Base-by-base conservation (phyloP, 2,888 invertebrate species). In the Drosophila nr. medialis region DNA sequence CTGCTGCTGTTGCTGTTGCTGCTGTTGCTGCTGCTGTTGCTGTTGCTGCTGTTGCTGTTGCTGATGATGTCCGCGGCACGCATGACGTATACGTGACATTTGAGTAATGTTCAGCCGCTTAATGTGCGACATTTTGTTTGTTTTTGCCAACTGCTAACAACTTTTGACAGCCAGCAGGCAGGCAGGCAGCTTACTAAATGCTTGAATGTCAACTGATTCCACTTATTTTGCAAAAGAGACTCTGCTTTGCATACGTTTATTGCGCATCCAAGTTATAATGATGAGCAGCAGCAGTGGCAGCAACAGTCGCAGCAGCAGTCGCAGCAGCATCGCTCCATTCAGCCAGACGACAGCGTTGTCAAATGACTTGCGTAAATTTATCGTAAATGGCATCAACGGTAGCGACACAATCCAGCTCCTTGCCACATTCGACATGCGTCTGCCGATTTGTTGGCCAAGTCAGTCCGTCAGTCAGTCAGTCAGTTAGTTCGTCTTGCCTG, bases 341-440 rank as follows among this genome's bases (percentile, higher is more conserved):
- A 54, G 50, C 21, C 66, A 58, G 72, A 54, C 56, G 72, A 72
- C 79, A 68, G 58, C 86, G 83, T 83, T 87, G 90, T 89, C 90
- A 90, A 91, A 90, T 90, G 90, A 91, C 83, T 91, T 90, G 90
- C 86, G 89, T 91, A 90, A 91, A 91, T 91, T 91, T 92, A 91
- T 91, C 91, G 92, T 85, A 91, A 91, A 90, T 90, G 87, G 86
- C 90, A 91, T 91, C 91, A 90, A 83, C 80, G 69, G 65, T 64
- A 78, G 84, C 77, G 64, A 38, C 45, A 62, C 64, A 64, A 51
- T 55, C 55, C 58, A 48, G 32, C 54, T 67, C 42, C 55, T 49
- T 64, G 51, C 64, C 76, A 65, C 60, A 72, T 76, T 79, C 82
- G 66, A 76, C 81, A 77, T 76, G 72, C 79, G 72, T 77, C 74